A percentile compares a stretch with the other conserved stretches of the same genome.
Evolutionary conservation across 37 sponge, comb jelly and placozoan species (phyloP).

Genomic region (Oscarella lobularis): DNA sequence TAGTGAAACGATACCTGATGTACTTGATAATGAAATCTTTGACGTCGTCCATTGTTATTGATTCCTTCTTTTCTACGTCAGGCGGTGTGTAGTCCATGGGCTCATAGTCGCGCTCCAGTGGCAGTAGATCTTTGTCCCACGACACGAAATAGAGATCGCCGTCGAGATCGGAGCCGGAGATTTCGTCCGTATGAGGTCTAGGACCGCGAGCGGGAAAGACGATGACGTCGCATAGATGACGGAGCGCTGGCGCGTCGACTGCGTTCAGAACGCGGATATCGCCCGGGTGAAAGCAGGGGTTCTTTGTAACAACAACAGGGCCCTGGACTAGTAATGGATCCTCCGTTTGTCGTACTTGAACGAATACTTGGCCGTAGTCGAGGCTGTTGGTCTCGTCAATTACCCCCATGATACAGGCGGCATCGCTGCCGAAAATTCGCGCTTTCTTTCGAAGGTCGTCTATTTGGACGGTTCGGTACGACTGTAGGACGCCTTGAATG

Average conservation of each 20-base stretch:
- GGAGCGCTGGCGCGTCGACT: constrained; percentile 2
- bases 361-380: constrained; percentile 23
- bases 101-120: constrained; percentile 2
- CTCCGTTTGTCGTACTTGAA: constrained; percentile 11
- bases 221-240: constrained; percentile 10
- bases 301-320: constrained; percentile 16
- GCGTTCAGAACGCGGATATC: constrained; percentile 4
- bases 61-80: background rate
- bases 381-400: constrained; percentile 29
- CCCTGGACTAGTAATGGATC: background rate
- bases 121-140: constrained; percentile 19
- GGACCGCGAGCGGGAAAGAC: constrained; percentile 25
- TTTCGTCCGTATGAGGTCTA: constrained; percentile 14
- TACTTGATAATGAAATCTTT: constrained; percentile 28
- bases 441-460: background rate
- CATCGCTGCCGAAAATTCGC: background rate
- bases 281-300: constrained; percentile 4
- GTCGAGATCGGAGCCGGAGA: constrained; percentile 27
- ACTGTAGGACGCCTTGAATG: background rate
- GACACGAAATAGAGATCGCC: constrained; percentile 29
- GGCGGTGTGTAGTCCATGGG: constrained; percentile 11
- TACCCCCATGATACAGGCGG: constrained; percentile 11
- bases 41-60: constrained; percentile 4
- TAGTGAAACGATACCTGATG: too few species aligned
- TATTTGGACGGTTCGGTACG: background rate